Evolutionary conservation across 92 coral and sea anemone genomes (phyloP), one percentile per base, ranked within the genome.

Genomic region (Muricea muricata): DNA sequence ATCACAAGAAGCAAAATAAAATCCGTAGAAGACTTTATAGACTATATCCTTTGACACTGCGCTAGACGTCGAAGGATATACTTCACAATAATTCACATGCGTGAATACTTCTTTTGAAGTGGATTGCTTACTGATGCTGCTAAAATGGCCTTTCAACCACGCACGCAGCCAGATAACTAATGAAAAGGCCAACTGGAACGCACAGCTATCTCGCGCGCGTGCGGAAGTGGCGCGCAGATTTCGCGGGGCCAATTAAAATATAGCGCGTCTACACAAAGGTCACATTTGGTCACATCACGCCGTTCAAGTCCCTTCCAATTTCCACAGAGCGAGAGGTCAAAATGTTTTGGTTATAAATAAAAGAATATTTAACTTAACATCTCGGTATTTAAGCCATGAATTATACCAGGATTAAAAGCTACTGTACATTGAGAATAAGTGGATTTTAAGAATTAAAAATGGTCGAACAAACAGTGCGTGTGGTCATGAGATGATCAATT

Each of bases 131-230:
- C 70, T 30, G 30, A 63, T 25, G 60, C 60, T 17, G 60, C 30
- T 18, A 63, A 29, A 28, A 18, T 63, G 30, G 70, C 21, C 37
- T 63, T 75, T 35, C 50, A 18, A 50, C 65, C 65, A 18, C 40
- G 39, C 48, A 35, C 41, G 24, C 80, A 75, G 80, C 41, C 40
- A 46, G 80, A 24, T 17, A 50, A 66, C 40, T 48, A 75, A 75
- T 75, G 80, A 75, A 40, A 25, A 35, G 46, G 23, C 75, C n/a
- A n/a, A 41, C 56, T 52, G 39, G 18, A 20, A 26, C 30, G 70
- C 7, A 30, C 6, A 30, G 28, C 37, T 28, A 63, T 32, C 30
- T 63, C 13, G 70, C 70, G 70, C 37, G 70, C 37, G 70, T 63
- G 70, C 70, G 70, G 37, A 63, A 63, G 70, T 63, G 15, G 13